Percentiles rank a stretch among this genome's conserved stretches.
phyloP scores from a whole-genome alignment of 2,113 vertebrate species.

The Circaetus gallicus region DNA sequence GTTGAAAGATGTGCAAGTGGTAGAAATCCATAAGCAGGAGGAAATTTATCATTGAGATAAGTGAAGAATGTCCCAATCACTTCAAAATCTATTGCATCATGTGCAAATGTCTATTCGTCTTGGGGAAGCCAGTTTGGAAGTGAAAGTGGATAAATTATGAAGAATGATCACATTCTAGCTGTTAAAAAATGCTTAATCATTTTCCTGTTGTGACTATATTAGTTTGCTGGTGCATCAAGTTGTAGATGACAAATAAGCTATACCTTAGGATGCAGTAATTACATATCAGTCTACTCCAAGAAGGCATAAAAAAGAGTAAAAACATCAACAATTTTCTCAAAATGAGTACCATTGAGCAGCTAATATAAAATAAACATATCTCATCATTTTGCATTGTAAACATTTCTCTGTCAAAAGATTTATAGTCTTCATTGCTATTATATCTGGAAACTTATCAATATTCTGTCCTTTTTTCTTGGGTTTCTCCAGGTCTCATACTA shows the following conservation, averaged over 20 bases:
- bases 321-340: background rate
- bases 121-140: background rate
- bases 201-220: background rate
- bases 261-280: background rate
- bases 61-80: background rate
- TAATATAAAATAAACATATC: background rate
- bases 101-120: background rate
- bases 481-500: background rate
- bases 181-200: background rate
- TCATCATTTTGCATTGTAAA: background rate
- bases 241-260: conserved; percentile 4
- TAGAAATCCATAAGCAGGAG: background rate
- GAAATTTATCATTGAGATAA: background rate
- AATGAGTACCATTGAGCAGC: background rate
- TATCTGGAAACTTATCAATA: background rate
- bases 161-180: background rate
- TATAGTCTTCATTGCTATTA: background rate
- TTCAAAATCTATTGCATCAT: background rate
- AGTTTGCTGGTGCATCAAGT: background rate
- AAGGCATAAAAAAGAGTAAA: background rate
- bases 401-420: background rate
- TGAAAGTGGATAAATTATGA: conserved; percentile 10
- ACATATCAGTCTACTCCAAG: background rate
- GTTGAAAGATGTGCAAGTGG: background rate
- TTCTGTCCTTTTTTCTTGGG: background rate